Conservation (phyloP, 2,797 vertebrate species). For the Fistularia tabacaria region DNA sequence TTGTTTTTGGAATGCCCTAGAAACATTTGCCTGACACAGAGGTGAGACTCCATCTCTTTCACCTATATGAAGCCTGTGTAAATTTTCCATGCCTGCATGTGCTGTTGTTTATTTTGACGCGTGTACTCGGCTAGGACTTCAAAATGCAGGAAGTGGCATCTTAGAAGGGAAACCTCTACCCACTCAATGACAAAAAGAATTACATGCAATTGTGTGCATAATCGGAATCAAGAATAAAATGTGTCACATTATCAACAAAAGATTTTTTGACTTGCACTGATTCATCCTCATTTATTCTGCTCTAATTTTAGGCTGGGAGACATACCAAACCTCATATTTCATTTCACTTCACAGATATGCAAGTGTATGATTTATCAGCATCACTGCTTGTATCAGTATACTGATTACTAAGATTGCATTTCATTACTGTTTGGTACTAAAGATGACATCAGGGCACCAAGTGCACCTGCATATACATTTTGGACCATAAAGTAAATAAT, state of each 20-base stretch:
- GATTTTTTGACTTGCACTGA: constrained; percentile 58
- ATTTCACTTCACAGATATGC: constrained; percentile 49
- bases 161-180: constrained; percentile 66
- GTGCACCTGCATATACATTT: constrained; percentile 9
- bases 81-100: constrained; percentile 40
- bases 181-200: constrained; percentile 16
- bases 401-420: constrained; percentile 49
- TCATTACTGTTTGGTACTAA: constrained; percentile 15
- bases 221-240: too few species aligned
- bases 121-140: constrained; percentile 50
- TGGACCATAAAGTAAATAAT: too few species aligned
- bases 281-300: constrained; percentile 50
- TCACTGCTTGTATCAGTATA: constrained; percentile 55
- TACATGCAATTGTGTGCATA: too few species aligned
- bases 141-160: constrained; percentile 73
- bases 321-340: constrained; percentile 68
- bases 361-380: constrained; percentile 51
- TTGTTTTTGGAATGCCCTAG: constrained; percentile 58
- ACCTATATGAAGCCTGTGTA: constrained; percentile 61
- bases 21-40: constrained; percentile 57
- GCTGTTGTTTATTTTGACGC: constrained; percentile 62
- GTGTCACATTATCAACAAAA: constrained; percentile 39
- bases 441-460: constrained; percentile 32
- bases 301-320: constrained; percentile 73
- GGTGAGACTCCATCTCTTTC: constrained; percentile 54